Percentiles rank a stretch among this genome's conserved stretches.
Conservation (phyloP, 2,113 vertebrate species). For the Xyliphius kryptos region DNA sequence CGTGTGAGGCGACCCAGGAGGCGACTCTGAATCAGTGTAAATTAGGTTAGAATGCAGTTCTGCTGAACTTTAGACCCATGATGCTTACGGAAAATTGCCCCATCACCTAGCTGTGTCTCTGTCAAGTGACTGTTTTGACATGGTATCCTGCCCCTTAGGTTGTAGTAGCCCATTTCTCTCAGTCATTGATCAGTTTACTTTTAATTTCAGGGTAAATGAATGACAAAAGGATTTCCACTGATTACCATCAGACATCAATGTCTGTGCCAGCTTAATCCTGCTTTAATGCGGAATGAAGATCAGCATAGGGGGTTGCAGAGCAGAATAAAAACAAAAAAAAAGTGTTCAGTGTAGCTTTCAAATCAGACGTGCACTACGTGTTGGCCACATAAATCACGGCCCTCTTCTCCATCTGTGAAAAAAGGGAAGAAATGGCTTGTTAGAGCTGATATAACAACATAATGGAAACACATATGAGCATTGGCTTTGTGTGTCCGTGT, state of each 20-base stretch:
- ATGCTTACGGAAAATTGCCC: conserved; percentile 40
- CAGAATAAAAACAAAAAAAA: conserved; percentile 10
- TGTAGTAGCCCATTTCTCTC: conserved; percentile 13
- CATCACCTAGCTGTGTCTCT: conserved; percentile 30
- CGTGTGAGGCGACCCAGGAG: conserved; percentile 6
- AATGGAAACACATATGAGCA: conserved; percentile 14
- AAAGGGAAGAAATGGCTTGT: conserved; percentile 5
- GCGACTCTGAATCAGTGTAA: conserved; percentile 39
- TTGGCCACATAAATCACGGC: conserved; percentile 7
- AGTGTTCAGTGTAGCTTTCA: conserved; percentile 18
- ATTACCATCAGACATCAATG: conserved; percentile 37
- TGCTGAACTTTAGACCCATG: conserved; percentile 26
- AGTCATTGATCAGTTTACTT: conserved; percentile 39
- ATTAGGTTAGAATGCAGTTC: conserved; percentile 34
- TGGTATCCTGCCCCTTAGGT: conserved; percentile 12
- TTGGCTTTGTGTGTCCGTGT: neutral
- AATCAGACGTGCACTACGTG: conserved; percentile 6
- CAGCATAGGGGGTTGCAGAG: conserved; percentile 3
- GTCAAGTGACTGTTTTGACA: conserved; percentile 24
- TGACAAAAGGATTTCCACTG: conserved; percentile 46
- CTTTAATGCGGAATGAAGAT: conserved; percentile 25
- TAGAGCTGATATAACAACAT: conserved; percentile 11
- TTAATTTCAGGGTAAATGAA: conserved; percentile 46
- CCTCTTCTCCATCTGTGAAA: conserved; percentile 20
- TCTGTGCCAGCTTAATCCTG: conserved; percentile 34